Base-by-base conservation (phyloP, 1,140 invertebrate species). In the Lordiphosa collinella region DNA sequence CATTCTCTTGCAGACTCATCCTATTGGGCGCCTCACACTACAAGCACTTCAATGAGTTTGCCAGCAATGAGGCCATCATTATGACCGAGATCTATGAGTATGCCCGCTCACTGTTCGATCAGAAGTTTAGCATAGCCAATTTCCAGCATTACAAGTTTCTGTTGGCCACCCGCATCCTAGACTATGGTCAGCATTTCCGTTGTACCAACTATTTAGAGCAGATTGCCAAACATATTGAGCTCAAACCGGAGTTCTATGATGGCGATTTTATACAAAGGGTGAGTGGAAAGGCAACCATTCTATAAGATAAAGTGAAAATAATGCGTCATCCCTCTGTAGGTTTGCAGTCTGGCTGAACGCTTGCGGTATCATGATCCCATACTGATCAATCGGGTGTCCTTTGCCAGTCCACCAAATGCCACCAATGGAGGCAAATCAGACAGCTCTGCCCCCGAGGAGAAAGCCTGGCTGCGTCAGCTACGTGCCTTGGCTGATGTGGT, bases 31-130 rank as follows among this genome's bases (percentile, higher is more conserved):
- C 94, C 1, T 93, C 94, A 76, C 89, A 91, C 52, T 90, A 92
- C 18, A 91, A 91, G 63, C 75, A 91, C 3, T 93, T 93, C 62
- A 78, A 89, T n/a, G 91, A 93, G 64, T 95, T 97, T 89, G 93
- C 94, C 8, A 93, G 92, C 29, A 94, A 94, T 78, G 93, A 95
- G 87, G 95, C 96, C 3, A 94, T 98, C 44, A 96, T 98, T 90
- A 94, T 97, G 86, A 98, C 97, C 0, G 96, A 98, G 90, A 94
- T 98, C 47, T 98, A 97, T 88, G 97, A 98, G 89, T 99, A 97
- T 89, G 97, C 96, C 0, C 92, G 94, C 40, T 93, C 94, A 61
- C 91, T 98, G 25, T 94, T 93, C 60, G 94, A 95, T 74, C 91
- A 93, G n/a, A 90, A 92, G 34, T 96, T 94, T 76, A 91, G 91